Percentiles rank a stretch among this genome's conserved stretches.
phyloP scores from a whole-genome alignment of 2,888 invertebrate species.

The Caenorhabditis sp. region DNA sequence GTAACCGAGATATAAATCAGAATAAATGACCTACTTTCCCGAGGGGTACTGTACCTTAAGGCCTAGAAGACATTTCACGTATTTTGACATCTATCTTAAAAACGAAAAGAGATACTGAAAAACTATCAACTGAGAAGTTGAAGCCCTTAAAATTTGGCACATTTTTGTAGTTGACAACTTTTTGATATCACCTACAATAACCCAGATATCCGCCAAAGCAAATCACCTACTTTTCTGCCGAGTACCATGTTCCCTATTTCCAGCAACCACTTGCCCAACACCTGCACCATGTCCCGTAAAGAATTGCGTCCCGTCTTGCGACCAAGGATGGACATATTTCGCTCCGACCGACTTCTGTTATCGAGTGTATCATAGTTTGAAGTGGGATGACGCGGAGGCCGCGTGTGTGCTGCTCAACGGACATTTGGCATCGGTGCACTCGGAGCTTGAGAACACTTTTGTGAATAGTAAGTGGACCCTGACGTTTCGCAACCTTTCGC shows the following conservation, averaged over 20 bases:
- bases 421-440: constrained; percentile 56
- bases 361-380: constrained; percentile 46
- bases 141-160: too few species aligned
- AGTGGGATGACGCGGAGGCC: constrained; percentile 63
- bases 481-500: not conserved
- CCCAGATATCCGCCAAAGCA: too few species aligned
- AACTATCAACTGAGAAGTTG: too few species aligned
- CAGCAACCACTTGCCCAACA: constrained; percentile 59
- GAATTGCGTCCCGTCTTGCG: constrained; percentile 57
- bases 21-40: too few species aligned
- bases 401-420: constrained; percentile 50
- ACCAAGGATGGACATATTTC: constrained; percentile 65
- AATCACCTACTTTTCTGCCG: too few species aligned
- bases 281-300: constrained; percentile 56
- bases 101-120: too few species aligned
- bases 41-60: too few species aligned
- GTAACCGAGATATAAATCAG: too few species aligned
- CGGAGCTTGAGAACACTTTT: constrained; percentile 60
- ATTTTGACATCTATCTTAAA: too few species aligned
- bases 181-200: too few species aligned
- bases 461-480: constrained; percentile 56
- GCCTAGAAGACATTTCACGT: too few species aligned
- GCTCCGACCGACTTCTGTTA: constrained; percentile 59
- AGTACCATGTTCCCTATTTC: not conserved
- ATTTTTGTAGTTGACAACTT: too few species aligned